phyloP scores from a whole-genome alignment of 2,888 invertebrate genomes.

The Acleris sparsana region DNA sequence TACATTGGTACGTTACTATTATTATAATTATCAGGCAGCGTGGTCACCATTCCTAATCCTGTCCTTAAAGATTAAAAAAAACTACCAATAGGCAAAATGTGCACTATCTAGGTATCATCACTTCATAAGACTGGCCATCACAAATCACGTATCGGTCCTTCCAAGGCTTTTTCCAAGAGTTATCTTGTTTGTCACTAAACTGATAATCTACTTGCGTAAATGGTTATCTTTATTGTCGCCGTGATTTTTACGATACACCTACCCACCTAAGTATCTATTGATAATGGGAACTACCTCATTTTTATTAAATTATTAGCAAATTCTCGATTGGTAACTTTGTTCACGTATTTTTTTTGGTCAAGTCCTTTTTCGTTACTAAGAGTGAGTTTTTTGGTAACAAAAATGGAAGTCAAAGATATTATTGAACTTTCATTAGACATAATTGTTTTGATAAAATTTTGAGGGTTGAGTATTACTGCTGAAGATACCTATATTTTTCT shows the following conservation, averaged over 20 bases:
- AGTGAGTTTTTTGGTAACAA: no score
- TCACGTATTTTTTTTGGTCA: neutral
- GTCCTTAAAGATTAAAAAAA: no score
- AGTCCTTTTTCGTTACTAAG: neutral
- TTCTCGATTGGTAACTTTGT: neutral
- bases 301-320: neutral
- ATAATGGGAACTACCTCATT: slow-evolving; percentile 7
- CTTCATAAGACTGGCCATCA: neutral
- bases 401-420: no score
- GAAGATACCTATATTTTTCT: no score
- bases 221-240: slow-evolving; percentile 13
- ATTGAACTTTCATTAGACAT: no score
- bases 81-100: no score
- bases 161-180: slow-evolving; percentile 21
- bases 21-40: no score
- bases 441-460: no score
- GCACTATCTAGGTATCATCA: no score
- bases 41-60: no score
- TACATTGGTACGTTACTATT: no score
- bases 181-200: slow-evolving; percentile 21
- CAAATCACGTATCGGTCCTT: neutral
- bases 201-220: slow-evolving; percentile 30
- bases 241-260: slow-evolving; percentile 26
- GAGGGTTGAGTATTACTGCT: no score
- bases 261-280: neutral